These are phyloP conservation scores for Syncerus caffer DNA, from an alignment of 2,797 vertebrate genomes.

Conservation along the genomic window DNA sequence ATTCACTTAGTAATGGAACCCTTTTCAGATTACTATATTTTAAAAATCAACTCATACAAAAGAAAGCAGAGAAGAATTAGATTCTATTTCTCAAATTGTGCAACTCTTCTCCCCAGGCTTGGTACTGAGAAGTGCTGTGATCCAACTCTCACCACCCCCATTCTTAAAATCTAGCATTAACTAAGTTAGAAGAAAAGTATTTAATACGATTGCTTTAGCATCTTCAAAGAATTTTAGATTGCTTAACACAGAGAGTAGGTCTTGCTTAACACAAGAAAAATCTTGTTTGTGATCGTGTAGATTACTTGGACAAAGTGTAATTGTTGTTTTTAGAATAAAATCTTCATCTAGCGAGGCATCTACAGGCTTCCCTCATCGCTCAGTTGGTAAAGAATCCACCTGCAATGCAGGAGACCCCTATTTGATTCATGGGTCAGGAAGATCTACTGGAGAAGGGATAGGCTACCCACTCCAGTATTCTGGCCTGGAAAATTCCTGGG, in stretches of 20 bases:
- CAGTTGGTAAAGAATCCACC: neutral
- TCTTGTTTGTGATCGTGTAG: neutral
- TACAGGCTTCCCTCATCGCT: neutral
- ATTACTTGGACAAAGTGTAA: neutral
- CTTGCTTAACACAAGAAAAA: neutral
- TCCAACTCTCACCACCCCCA: fast-evolving
- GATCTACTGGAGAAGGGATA: neutral
- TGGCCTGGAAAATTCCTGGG: neutral
- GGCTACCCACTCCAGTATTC: neutral
- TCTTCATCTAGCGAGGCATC: neutral
- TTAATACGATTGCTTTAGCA: neutral
- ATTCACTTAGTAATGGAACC: neutral
- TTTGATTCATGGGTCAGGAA: neutral
- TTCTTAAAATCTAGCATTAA: neutral
- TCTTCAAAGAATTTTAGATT: neutral
- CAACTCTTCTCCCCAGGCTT: neutral
- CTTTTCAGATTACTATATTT: neutral
- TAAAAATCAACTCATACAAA: neutral
- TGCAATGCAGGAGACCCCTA: neutral
- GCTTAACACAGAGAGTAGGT: neutral
- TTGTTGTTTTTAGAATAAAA: neutral
- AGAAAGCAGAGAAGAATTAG: neutral
- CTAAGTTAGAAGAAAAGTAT: neutral
- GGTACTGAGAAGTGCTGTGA: neutral
- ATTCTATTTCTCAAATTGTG: neutral